A percentile compares a stretch with the other conserved stretches of the same genome.
These are phyloP conservation scores for Lucilia cuprina DNA, from an alignment of 1,140 invertebrate species.

Conservation along the genomic window DNA sequence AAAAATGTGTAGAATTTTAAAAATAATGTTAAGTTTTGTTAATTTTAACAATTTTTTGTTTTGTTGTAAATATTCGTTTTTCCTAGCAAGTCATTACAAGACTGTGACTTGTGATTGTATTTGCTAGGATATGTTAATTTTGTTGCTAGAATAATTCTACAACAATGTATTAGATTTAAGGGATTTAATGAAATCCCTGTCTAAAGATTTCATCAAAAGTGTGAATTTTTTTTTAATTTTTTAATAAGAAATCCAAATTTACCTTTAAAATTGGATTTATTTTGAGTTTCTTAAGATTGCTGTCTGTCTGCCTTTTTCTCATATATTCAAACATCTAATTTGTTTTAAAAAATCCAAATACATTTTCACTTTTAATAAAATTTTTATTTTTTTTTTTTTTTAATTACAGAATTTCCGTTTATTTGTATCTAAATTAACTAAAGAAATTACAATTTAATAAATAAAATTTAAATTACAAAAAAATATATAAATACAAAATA, in stretches of 20 bases:
- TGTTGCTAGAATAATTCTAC: not conserved
- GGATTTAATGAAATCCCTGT: no score
- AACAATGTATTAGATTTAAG: not conserved
- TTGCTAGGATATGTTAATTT: not conserved
- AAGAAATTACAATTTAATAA: not conserved
- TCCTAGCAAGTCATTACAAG: conserved; percentile 3
- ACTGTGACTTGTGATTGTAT: not conserved
- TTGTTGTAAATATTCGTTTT: not conserved
- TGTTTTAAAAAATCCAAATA: no score
- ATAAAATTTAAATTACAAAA: not conserved
- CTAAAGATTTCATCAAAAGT: no score
- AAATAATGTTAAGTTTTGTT: conserved; percentile 15
- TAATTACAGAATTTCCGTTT: not conserved
- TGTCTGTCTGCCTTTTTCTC: no score
- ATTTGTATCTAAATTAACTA: not conserved
- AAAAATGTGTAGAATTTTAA: conserved; percentile 4
- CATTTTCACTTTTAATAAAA: no score
- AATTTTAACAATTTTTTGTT: conserved; percentile 8
- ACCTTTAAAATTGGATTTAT: no score
- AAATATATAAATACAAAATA: not conserved
- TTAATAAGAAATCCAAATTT: no score
- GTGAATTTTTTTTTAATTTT: no score
- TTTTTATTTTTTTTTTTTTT: no score
- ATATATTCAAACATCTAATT: no score
- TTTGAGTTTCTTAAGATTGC: no score